Percentiles rank a stretch among this genome's conserved stretches.
Evolutionary conservation across 2,113 vertebrate genomes (phyloP).

Genomic region (Pelvicachromis taeniatus): DNA sequence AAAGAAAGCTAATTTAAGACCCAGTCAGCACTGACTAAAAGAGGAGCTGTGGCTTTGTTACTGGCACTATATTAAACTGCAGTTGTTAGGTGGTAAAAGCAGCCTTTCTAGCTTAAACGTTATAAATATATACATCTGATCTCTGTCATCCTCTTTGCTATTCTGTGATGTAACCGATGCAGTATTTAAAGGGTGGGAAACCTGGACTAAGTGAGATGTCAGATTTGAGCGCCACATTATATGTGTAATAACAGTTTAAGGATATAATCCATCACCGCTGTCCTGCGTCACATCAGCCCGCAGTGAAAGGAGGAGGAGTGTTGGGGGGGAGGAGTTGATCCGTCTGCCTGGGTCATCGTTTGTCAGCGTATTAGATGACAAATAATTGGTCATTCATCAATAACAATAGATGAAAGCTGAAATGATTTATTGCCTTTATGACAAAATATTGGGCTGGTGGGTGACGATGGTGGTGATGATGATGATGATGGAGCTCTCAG

Average conservation of each 20-base stretch:
- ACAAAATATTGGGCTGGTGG: constrained; percentile 15
- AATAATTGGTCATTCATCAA: constrained; percentile 99
- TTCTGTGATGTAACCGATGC: constrained; percentile 78
- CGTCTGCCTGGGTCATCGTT: constrained; percentile 92
- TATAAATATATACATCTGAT: not conserved
- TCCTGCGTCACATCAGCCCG: constrained; percentile 73
- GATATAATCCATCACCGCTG: constrained; percentile 97
- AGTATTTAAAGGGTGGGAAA: constrained; percentile 14
- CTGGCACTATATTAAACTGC: not conserved
- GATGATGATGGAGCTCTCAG: constrained; percentile 77
- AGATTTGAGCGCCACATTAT: constrained; percentile 86
- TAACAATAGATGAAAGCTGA: constrained; percentile 98
- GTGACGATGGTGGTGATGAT: constrained; percentile 58
- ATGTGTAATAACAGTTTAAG: constrained; percentile 98
- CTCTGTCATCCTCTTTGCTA: constrained; percentile 44
- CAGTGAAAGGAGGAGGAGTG: constrained; percentile 20
- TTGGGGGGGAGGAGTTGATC: constrained; percentile 65
- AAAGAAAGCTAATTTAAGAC: not conserved
- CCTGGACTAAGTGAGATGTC: constrained; percentile 85
- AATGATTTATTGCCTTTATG: constrained; percentile 95
- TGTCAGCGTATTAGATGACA: constrained; percentile 95
- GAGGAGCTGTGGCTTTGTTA: not conserved
- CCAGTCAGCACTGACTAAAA: not conserved
- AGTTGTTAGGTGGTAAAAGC: not conserved
- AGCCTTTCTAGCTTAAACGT: not conserved